These are phyloP conservation scores for Cepaea hortensis DNA, from an alignment of 2,888 invertebrate species.

Conservation along the genomic window DNA sequence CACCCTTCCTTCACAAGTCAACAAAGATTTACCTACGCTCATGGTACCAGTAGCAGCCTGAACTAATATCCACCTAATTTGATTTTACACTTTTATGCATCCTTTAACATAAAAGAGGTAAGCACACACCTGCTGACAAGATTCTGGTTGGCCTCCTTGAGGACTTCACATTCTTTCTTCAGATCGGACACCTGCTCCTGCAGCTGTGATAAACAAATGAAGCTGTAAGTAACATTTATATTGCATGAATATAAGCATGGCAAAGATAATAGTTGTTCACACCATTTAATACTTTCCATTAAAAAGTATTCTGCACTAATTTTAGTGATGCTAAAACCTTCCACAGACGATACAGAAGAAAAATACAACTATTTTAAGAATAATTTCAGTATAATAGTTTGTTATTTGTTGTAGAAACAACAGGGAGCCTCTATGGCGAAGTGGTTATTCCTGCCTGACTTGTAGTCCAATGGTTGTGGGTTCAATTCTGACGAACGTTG, in stretches of 20 bases:
- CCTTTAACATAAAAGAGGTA: background rate
- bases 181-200: conserved; percentile 73
- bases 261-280: background rate
- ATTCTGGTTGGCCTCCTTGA: conserved; percentile 77
- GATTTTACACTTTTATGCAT: too few relatives aligned
- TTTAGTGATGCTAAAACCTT: background rate
- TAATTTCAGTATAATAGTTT: too few relatives aligned
- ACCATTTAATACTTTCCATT: too few relatives aligned
- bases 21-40: too few relatives aligned
- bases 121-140: conserved; percentile 72
- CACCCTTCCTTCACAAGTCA: too few relatives aligned
- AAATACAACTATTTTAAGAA: background rate
- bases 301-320: background rate
- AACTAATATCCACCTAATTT: too few relatives aligned
- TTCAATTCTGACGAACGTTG: too few relatives aligned
- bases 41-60: too few relatives aligned
- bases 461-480: too few relatives aligned
- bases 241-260: background rate
- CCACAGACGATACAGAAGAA: background rate
- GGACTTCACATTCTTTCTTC: conserved; percentile 74
- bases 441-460: too few relatives aligned
- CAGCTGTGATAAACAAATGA: conserved; percentile 59
- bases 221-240: background rate
- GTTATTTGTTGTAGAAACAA: too few relatives aligned
- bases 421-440: too few relatives aligned